Evolutionary conservation across 2,797 vertebrate genomes (phyloP), one percentile per base, ranked within the genome.

Genomic region (Pygocentrus nattereri): DNA sequence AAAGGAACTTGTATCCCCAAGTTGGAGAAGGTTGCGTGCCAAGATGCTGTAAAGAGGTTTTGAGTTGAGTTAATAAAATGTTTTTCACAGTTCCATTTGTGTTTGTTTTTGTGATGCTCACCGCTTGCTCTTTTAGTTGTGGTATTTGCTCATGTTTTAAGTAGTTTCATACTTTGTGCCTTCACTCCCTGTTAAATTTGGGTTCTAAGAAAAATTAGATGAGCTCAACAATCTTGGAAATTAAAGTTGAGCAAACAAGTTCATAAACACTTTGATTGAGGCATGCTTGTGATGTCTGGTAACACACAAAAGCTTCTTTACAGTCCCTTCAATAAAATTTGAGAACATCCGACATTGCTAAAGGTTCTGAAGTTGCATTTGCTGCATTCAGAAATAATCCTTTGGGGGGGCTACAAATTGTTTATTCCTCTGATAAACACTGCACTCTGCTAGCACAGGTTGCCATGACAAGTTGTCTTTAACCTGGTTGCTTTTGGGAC

Each of bases 51-150:
- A 85, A 76, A 89, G 83, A 34, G 87, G 87, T 88, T 78, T 93
- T 92, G 82, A 91, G 78, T 85, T 93, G 88, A 80, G 50, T 93
- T 93, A 94, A 85, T 77, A 94, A 85, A 93, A 86, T 81, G 80
- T 94, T 94, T 94, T 92, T 89, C 88, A 90, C 86, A 88, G 91
- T 91, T 88, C 78, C 84, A 88, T 85, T 84, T 76, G 30, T 73
- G n/a, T 50, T n/a, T 54, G 11, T 67, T 47, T 70, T 73, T 38
- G 2, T 13, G 3, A 67, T 67, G 58, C 12, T 23, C 1, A 61
- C 16, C 2, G 59, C 6, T 15, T 19, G 27, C 59, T 62, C 6
- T 77, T 65, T 76, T 1, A 54, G 6, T 82, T 41, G 3, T 59
- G 56, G 16, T 12, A 0, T 12, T 21, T 31, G 11, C 2, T 34